Percentiles rank a stretch among this genome's conserved stretches.
phyloP scores from a whole-genome alignment of 2,113 vertebrate species.

The Poicephalus meyeri region DNA sequence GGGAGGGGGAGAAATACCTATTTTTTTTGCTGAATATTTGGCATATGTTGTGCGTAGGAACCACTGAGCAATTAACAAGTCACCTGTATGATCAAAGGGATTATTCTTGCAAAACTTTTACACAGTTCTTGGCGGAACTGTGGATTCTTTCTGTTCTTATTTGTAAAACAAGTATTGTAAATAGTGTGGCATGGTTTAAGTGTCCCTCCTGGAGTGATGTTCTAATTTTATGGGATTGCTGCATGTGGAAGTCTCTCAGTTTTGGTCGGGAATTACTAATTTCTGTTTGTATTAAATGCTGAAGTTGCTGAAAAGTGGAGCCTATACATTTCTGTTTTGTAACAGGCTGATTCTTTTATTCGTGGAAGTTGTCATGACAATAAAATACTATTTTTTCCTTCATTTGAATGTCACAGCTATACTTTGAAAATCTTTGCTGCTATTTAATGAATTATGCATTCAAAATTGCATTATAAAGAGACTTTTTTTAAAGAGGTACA shows the following conservation, averaged over 20 bases:
- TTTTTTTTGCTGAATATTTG: not conserved
- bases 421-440: conserved; percentile 12
- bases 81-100: not conserved
- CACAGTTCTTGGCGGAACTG: not conserved
- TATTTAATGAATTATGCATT: conserved; percentile 55
- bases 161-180: not conserved
- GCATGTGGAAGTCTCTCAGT: not conserved
- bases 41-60: not conserved
- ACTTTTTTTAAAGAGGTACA: conserved; percentile 49
- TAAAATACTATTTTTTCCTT: not conserved
- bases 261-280: not conserved
- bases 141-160: not conserved
- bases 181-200: rapidly evolving
- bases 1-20: not conserved
- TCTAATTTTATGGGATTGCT: not conserved
- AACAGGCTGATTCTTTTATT: not conserved
- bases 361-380: not conserved
- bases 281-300: not conserved
- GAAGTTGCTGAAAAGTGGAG: not conserved
- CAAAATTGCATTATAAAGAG: conserved; percentile 58
- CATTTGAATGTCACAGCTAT: conserved; percentile 13
- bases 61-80: not conserved
- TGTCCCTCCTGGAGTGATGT: not conserved
- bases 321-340: not conserved
- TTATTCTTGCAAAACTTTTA: not conserved